These are phyloP conservation scores for Bellardia pandia DNA, from an alignment of 2,888 invertebrate species.

Conservation along the genomic window DNA sequence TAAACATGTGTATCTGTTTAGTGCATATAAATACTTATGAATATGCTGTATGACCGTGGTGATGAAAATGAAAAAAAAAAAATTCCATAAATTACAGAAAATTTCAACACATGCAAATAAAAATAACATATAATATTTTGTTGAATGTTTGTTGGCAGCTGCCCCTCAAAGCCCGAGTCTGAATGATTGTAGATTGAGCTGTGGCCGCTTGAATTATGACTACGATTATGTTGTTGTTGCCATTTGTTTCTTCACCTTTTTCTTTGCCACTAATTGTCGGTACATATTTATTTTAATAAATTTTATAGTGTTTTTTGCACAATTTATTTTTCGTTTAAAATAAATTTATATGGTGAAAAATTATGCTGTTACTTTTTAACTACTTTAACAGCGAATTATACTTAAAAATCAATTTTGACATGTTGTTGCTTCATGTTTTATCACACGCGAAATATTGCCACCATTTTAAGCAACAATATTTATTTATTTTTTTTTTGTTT, in stretches of 20 bases:
- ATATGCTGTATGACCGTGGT: slow-evolving; percentile 6
- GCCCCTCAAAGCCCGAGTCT: slow-evolving; percentile 16
- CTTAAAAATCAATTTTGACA: slow-evolving; percentile 59
- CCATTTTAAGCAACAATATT: background rate
- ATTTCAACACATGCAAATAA: slow-evolving; percentile 58
- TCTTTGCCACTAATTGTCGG: slow-evolving; percentile 32
- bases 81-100: slow-evolving; percentile 47
- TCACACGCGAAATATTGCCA: slow-evolving; percentile 34
- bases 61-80: slow-evolving; percentile 16
- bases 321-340: slow-evolving; percentile 18
- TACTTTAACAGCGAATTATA: slow-evolving; percentile 49
- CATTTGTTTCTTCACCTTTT: background rate
- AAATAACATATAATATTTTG: background rate
- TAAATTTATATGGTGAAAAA: slow-evolving; percentile 45
- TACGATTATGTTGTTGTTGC: background rate
- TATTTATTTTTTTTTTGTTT: background rate
- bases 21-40: background rate
- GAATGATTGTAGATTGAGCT: background rate
- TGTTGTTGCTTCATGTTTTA: slow-evolving; percentile 53
- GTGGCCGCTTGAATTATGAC: slow-evolving; percentile 30
- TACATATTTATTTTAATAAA: slow-evolving; percentile 57
- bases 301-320: slow-evolving; percentile 42
- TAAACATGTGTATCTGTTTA: too few relatives aligned
- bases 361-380: slow-evolving; percentile 28
- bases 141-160: slow-evolving; percentile 34